Conservation (phyloP, 2,888 invertebrate species). For the Chydorus sphaericus region DNA sequence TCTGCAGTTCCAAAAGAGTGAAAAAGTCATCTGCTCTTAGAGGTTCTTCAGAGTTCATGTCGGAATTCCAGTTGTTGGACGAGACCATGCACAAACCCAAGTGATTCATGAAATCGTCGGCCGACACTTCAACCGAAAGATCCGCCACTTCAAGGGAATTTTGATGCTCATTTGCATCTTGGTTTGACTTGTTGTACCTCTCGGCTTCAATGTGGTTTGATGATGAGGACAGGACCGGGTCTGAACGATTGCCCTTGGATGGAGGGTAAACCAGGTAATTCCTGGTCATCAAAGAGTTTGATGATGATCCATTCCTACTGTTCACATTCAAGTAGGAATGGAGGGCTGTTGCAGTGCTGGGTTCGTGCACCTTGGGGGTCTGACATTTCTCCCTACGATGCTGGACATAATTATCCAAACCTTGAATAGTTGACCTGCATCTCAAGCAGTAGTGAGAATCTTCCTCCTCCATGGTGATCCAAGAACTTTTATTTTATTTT, state of each 20-base stretch:
- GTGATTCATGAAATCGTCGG: constrained; percentile 13
- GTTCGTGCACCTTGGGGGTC: neutral
- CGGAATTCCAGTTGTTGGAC: constrained; percentile 25
- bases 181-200: neutral
- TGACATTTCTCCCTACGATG: constrained; percentile 62
- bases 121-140: constrained; percentile 17
- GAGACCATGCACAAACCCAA: constrained; percentile 10
- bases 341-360: neutral
- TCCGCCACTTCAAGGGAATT: constrained; percentile 15
- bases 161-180: neutral
- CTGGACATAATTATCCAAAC: constrained; percentile 69
- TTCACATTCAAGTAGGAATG: neutral
- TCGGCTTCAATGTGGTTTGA: neutral
- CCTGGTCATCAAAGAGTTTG: no score
- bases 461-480: constrained; percentile 38
- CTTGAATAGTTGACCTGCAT: constrained; percentile 65
- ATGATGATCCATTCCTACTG: neutral
- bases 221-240: constrained; percentile 1
- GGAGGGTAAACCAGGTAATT: neutral
- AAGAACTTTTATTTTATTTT: no score
- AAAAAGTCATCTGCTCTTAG: constrained; percentile 75
- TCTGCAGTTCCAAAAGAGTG: constrained; percentile 45
- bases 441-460: constrained; percentile 78
- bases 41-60: constrained; percentile 31
- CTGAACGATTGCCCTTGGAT: neutral